Evolutionary conservation across 2,113 vertebrate species (phyloP), one percentile per base, ranked within the genome.

Genomic region (Pachycephala philippinensis): DNA sequence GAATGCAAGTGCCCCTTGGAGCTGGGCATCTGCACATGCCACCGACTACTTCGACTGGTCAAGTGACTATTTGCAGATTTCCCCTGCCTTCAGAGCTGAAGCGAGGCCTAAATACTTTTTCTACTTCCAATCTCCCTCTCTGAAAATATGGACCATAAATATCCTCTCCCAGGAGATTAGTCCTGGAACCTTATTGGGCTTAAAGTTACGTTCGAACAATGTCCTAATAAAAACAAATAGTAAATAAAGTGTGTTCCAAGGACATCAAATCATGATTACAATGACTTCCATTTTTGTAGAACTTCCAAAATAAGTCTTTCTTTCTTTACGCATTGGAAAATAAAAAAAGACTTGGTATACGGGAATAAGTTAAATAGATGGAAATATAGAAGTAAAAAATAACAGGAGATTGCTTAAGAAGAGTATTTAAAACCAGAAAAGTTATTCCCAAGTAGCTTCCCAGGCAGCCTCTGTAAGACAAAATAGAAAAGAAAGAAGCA

Each of bases 131-230:
- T 77, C 75, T 94, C 70, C 28, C 30, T 79, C 69, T 70, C 93
- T 87, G 80, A 95, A 96, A 96, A 91, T 87, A 90, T 40, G 64
- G 91, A 92, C 95, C 90, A 95, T 91, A 96, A 96, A 97, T 94
- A 96, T 96, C 74, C 61, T 89, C 53, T 96, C 89, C 75, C 85
- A 66, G n/a, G 91, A 89, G 86, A 92, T 89, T 78, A 78, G 88
- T n/a, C 54, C 84, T 93, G 84, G 63, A 90, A 95, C 83, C 89
- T 90, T 79, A 79, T 13, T 90, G 81, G 71, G 75, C 77, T 93
- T 87, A 63, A 87, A 94, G 86, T 84, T 94, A 78, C 1, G 8
- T 87, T 90, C 87, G 93, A 74, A 93, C 75, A 93, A 91, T 83
- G 72, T 89, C 68, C 83, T 95, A 94, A 92, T 85, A 82, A 96